Base-by-base conservation (phyloP, 2,113 vertebrate genomes). In the Herpetotheres cachinnans region DNA sequence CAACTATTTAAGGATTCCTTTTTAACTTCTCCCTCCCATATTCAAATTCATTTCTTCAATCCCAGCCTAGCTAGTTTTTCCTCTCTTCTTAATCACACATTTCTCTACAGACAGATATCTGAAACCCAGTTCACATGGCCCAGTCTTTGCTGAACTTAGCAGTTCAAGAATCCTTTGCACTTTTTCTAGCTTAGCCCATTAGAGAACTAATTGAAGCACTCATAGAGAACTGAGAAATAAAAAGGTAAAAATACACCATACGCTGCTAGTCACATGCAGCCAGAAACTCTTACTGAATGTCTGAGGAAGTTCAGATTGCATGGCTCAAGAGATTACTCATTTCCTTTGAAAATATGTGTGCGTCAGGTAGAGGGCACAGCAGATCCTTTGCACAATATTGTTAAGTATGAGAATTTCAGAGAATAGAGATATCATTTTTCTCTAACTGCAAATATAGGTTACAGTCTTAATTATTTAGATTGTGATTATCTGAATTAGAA, bases 1-100 rank as follows among this genome's bases (percentile, higher is more conserved):
- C 87, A 94, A 5, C 82, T 94, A 90, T 90, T 96, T 93, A 93
- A 93, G 42, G 54, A 97, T 97, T 96, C 87, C 63, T 93, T 96
- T 95, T 94, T 44, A 93, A 94, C 85, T 94, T 92, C 63, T 86
- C 63, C 49, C 83, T 95, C 76, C 95, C 32, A 1, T 85, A 96
- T 96, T 93, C 67, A 97, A 97, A 97, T 94, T 66, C 6, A 13
- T 16, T 56, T 88, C 79, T 93, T 91, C 88, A 66, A 36, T 58
- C 85, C 85, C 32, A 90, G 95, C 52, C 92, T 80, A 95, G 93
- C 95, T 83, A 54, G 96, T 94, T 95, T 95, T 94, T 94, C 95
- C 46, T 96, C 74, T 88, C 85, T 62, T 70, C 83, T 69, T 89
- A 91, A 95, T 94, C 78, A 94, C 65, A 63, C 8, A 29, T 81